Evolutionary conservation across 2,113 vertebrate species (phyloP).

Genomic region (Porphyrio hochstetteri): DNA sequence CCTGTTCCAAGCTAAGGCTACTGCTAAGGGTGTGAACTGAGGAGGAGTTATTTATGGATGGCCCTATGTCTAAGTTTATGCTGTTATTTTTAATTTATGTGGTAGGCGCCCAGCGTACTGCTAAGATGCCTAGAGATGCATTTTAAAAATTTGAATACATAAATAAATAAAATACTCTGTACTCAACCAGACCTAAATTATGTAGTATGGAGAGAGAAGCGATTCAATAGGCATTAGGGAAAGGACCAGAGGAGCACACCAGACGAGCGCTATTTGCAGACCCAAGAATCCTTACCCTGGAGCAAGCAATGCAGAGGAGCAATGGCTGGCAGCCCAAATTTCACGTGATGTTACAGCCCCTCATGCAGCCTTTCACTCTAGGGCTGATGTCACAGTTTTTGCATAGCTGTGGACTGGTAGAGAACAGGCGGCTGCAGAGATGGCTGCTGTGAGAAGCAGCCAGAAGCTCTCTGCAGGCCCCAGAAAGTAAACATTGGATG

Average conservation of each 20-base stretch:
- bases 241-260: not conserved
- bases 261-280: not conserved
- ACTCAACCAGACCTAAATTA: constrained; percentile 44
- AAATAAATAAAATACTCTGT: constrained; percentile 60
- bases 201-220: not conserved
- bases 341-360: not conserved
- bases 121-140: constrained; percentile 33
- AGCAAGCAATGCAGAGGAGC: not conserved
- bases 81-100: constrained; percentile 64
- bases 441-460: too few species aligned
- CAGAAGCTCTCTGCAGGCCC: too few species aligned
- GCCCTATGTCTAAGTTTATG: constrained; percentile 56
- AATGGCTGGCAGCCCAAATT: not conserved
- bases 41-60: constrained; percentile 40
- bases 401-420: too few species aligned
- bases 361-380: not conserved
- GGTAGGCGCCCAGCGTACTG: not conserved
- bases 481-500: too few species aligned
- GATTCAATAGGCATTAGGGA: not conserved
- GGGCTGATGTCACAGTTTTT: not conserved
- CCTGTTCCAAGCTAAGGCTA: constrained; percentile 12
- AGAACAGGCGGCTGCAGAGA: too few species aligned
- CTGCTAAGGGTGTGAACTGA: constrained; percentile 20
- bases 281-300: not conserved
- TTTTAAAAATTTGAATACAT: constrained; percentile 58